These are phyloP conservation scores for Melanotaenia trifasciata DNA, from an alignment of 2,797 vertebrate genomes.

Conservation along the genomic window DNA sequence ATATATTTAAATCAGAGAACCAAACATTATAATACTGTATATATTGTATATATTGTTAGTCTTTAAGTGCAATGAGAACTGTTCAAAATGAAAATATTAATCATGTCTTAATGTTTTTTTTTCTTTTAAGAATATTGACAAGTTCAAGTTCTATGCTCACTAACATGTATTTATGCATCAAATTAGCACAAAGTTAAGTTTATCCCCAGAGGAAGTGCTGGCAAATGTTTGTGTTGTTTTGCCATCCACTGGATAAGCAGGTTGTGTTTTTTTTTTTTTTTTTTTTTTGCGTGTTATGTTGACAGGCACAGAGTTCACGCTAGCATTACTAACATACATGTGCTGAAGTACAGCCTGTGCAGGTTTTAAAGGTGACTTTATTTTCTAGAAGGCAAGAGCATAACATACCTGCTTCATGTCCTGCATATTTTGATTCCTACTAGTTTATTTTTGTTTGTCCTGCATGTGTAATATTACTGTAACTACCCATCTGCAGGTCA, in stretches of 20 bases:
- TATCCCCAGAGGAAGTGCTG: conserved; percentile 47
- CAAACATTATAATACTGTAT: background rate
- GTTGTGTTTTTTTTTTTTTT: conserved; percentile 29
- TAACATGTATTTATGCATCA: conserved; percentile 15
- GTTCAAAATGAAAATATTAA: background rate
- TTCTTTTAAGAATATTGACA: background rate
- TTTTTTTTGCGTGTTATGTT: conserved; percentile 2
- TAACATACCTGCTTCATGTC: conserved; percentile 17
- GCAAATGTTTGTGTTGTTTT: conserved; percentile 37
- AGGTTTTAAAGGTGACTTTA: conserved; percentile 52
- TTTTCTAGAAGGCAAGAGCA: conserved; percentile 30
- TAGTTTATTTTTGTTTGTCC: background rate
- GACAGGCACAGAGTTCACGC: conserved; percentile 25
- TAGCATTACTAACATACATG: conserved; percentile 33
- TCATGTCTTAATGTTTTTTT: background rate
- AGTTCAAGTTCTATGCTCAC: background rate
- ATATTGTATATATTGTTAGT: background rate
- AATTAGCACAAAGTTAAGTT: conserved; percentile 38
- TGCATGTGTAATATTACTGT: background rate
- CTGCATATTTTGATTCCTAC: background rate
- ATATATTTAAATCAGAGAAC: background rate
- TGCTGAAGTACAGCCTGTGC: conserved; percentile 22
- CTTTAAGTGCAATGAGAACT: background rate
- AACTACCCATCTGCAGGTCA: conserved; percentile 3
- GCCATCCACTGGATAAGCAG: conserved; percentile 23